phyloP scores from a whole-genome alignment of 2,888 invertebrate genomes.

The Aphrophora alni region DNA sequence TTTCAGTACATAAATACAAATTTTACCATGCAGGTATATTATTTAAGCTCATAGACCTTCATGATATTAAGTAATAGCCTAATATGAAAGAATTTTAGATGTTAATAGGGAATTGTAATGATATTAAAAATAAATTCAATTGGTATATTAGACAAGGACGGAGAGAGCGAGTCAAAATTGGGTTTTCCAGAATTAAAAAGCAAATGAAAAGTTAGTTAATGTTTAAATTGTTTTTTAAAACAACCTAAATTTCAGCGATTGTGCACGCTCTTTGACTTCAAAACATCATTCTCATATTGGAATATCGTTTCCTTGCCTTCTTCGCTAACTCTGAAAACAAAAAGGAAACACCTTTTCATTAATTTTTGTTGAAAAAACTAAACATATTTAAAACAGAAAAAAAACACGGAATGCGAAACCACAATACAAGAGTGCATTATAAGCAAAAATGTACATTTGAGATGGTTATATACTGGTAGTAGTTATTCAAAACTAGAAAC shows the following conservation, averaged over 20 bases:
- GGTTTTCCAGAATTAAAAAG: not conserved
- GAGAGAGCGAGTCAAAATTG: not conserved
- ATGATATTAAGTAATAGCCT: too few species aligned
- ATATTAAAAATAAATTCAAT: not conserved
- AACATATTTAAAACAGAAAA: too few species aligned
- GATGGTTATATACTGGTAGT: too few species aligned
- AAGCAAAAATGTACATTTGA: too few species aligned
- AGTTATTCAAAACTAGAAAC: too few species aligned
- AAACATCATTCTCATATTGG: conserved; percentile 94
- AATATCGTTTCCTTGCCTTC: conserved; percentile 96
- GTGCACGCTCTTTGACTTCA: conserved; percentile 96
- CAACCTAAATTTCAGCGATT: not conserved
- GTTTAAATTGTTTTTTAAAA: not conserved
- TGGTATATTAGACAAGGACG: not conserved
- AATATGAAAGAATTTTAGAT: too few species aligned
- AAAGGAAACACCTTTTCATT: not conserved
- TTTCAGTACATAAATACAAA: too few species aligned
- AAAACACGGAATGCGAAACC: too few species aligned
- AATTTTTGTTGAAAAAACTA: not conserved
- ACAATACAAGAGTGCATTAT: too few species aligned
- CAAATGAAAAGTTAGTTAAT: not conserved
- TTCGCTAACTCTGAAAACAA: conserved; percentile 80
- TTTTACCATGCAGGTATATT: too few species aligned
- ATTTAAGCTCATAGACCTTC: too few species aligned
- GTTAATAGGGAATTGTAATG: not conserved